These are phyloP conservation scores for Chironomus riparius DNA, from an alignment of 2,888 invertebrate species.

Conservation along the genomic window DNA sequence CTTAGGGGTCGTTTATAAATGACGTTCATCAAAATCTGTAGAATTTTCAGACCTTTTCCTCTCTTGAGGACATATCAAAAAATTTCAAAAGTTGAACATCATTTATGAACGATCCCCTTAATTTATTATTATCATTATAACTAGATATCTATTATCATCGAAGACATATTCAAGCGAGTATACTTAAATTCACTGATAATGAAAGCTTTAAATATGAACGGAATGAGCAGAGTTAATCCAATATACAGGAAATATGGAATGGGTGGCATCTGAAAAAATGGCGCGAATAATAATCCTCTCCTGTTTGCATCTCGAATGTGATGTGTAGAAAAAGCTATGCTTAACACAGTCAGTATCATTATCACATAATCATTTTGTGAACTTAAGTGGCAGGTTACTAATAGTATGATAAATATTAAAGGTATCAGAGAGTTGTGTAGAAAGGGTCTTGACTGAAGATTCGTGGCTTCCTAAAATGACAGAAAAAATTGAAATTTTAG, in stretches of 20 bases:
- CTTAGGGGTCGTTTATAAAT: no score
- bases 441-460: background rate
- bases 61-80: no score
- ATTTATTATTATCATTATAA: background rate
- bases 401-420: background rate
- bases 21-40: no score
- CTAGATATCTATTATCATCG: background rate
- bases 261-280: background rate
- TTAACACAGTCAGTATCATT: background rate
- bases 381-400: background rate
- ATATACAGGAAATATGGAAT: background rate
- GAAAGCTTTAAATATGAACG: constrained; percentile 6
- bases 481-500: background rate
- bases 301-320: background rate
- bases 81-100: no score
- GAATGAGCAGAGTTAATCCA: background rate
- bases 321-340: constrained; percentile 7
- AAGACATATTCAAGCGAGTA: background rate
- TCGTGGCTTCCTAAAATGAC: constrained; percentile 18
- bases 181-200: background rate
- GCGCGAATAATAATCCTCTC: background rate
- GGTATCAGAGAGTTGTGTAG: constrained; percentile 12
- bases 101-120: no score
- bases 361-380: background rate
- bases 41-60: no score